Evolutionary conservation across 2,113 vertebrate species (phyloP).

Genomic region (Cathartes aura): DNA sequence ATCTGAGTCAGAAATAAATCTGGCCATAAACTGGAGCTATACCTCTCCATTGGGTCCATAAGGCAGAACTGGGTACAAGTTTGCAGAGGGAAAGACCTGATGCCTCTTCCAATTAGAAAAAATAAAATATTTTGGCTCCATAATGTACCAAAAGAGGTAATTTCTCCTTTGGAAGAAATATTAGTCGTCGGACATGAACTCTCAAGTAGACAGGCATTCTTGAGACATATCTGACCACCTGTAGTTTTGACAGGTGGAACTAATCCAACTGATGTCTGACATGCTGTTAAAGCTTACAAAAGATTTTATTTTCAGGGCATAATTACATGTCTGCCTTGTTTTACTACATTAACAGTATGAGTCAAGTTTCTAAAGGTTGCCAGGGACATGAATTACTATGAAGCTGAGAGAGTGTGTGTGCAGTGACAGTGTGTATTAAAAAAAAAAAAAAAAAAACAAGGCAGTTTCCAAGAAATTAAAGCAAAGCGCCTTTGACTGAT

Average conservation of each 20-base stretch:
- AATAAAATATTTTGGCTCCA: not conserved
- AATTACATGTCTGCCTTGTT: not conserved
- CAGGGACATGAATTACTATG: not conserved
- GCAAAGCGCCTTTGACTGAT: not conserved
- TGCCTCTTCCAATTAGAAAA: not conserved
- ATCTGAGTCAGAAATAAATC: not conserved
- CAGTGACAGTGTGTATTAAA: not conserved
- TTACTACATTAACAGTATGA: not conserved
- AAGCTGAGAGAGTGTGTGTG: not conserved
- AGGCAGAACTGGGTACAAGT: not conserved
- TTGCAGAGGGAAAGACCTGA: not conserved
- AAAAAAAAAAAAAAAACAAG: not conserved
- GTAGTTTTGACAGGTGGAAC: not conserved
- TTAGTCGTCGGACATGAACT: not conserved
- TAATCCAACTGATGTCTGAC: not conserved
- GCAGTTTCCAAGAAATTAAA: not conserved
- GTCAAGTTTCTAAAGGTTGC: conserved; percentile 16
- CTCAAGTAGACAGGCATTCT: not conserved
- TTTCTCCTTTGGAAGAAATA: not conserved
- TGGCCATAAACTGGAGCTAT: not conserved
- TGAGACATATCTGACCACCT: not conserved
- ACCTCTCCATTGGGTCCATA: accelerated
- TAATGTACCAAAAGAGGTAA: not conserved
- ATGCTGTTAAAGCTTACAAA: not conserved
- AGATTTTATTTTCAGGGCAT: conserved; percentile 9